These are phyloP conservation scores for Oryzias sinensis DNA, from an alignment of 2,797 vertebrate genomes.

Conservation along the genomic window DNA sequence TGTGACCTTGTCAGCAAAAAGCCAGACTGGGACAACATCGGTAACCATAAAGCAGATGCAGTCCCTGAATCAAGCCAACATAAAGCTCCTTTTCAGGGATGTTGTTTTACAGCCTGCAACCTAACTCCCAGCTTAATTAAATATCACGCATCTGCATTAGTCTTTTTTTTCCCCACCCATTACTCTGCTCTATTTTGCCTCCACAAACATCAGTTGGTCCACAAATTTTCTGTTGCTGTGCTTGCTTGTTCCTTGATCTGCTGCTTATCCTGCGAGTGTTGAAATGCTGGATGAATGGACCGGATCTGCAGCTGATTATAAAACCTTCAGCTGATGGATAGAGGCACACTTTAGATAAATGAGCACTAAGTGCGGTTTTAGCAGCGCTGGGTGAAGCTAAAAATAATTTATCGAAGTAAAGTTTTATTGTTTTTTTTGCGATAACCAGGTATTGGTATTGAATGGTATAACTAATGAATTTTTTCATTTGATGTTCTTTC, in stretches of 20 bases:
- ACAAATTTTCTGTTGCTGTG: slow-evolving; percentile 15
- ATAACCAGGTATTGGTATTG: no score
- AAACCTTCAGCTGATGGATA: slow-evolving; percentile 48
- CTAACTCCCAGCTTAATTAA: background rate
- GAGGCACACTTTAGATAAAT: slow-evolving; percentile 41
- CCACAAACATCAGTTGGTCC: background rate
- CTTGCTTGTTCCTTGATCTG: slow-evolving; percentile 20
- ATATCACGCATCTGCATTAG: no score
- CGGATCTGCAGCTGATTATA: slow-evolving; percentile 34
- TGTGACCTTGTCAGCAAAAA: slow-evolving; percentile 32
- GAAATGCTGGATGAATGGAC: slow-evolving; percentile 27
- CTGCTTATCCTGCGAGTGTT: slow-evolving; percentile 17
- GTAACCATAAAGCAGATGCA: slow-evolving; percentile 11
- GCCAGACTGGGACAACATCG: slow-evolving; percentile 1
- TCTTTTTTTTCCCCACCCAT: background rate
- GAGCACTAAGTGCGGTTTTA: slow-evolving; percentile 28
- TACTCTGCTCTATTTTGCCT: background rate
- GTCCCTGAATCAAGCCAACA: slow-evolving; percentile 13
- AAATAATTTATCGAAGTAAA: no score
- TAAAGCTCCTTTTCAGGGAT: no score
- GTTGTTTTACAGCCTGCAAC: background rate
- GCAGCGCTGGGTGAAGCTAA: no score
- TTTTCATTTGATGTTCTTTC: no score
- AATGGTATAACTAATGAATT: no score
- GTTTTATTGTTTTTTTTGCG: no score